A percentile compares a stretch with the other conserved stretches of the same genome.
phyloP scores from a whole-genome alignment of 2,113 vertebrate genomes.

The Gobio gobio region DNA sequence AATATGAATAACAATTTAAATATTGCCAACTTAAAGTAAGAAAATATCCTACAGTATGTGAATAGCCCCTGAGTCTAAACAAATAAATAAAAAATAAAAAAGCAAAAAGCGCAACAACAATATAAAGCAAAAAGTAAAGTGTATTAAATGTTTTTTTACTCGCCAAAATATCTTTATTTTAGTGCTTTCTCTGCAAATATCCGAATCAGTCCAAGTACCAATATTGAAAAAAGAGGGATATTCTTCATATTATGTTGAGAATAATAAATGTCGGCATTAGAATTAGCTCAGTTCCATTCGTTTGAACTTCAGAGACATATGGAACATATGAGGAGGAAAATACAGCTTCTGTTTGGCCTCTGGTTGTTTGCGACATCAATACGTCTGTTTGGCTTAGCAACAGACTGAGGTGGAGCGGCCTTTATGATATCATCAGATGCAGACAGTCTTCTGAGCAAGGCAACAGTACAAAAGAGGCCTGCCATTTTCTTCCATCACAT shows the following conservation, averaged over 20 bases:
- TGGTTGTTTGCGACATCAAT: slow-evolving; percentile 39
- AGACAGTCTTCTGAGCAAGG: slow-evolving; percentile 43
- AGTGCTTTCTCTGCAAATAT: background rate
- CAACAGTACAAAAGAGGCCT: slow-evolving; percentile 40
- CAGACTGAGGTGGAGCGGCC: slow-evolving; percentile 26
- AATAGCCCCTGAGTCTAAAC: background rate
- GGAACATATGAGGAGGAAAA: background rate
- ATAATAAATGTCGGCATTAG: background rate
- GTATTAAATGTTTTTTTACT: background rate
- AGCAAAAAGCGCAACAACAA: too few relatives aligned
- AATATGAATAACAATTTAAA: background rate
- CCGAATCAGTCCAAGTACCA: background rate
- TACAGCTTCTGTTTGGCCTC: slow-evolving; percentile 23
- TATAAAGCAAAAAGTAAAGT: too few relatives aligned
- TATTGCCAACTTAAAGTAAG: background rate
- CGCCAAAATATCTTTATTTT: background rate
- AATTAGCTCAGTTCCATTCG: slow-evolving; percentile 14
- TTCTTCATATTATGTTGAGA: slow-evolving; percentile 7
- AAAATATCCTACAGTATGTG: background rate
- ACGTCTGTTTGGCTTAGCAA: slow-evolving; percentile 36
- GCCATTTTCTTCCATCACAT: slow-evolving; percentile 33
- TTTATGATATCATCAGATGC: slow-evolving; percentile 52
- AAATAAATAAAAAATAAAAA: too few relatives aligned
- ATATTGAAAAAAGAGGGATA: background rate
- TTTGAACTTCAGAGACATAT: slow-evolving; percentile 14